phyloP scores from a whole-genome alignment of 2,888 invertebrate species.

The Melanophora roralis region DNA sequence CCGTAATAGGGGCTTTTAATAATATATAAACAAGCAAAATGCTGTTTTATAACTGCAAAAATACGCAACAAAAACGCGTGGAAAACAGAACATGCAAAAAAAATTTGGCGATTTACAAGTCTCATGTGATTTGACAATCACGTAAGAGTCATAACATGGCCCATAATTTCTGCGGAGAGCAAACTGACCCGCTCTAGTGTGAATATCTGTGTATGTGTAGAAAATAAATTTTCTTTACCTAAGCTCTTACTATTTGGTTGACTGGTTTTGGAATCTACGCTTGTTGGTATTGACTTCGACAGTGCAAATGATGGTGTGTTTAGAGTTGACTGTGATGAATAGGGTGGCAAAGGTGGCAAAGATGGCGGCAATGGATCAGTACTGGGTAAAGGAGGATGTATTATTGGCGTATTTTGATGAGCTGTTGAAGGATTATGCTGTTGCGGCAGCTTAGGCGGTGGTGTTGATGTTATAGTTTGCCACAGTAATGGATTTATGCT shows the following conservation, averaged over 20 bases:
- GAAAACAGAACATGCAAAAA: too few species aligned
- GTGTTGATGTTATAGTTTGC: constrained; percentile 54
- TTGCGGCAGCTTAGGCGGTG: constrained; percentile 30
- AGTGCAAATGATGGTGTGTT: neutral
- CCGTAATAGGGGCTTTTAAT: too few species aligned
- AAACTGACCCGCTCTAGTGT: too few species aligned
- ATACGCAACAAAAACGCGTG: too few species aligned
- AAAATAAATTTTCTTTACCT: too few species aligned
- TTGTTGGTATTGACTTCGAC: neutral
- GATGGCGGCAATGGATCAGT: neutral
- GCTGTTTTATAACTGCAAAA: too few species aligned
- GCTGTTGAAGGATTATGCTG: constrained; percentile 2
- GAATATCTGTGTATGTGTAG: too few species aligned
- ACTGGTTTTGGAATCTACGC: neutral
- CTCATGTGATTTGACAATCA: too few species aligned
- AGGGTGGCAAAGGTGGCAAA: neutral
- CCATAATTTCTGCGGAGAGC: too few species aligned
- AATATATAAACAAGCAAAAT: too few species aligned
- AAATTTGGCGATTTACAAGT: too few species aligned
- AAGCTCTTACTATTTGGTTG: neutral
- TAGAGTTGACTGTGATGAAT: constrained; percentile 26
- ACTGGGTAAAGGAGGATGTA: constrained; percentile 30
- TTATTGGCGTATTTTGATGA: constrained; percentile 6
- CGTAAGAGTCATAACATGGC: too few species aligned
- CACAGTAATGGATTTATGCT: constrained; percentile 48